A percentile compares a stretch with the other conserved stretches of the same genome.
Conservation (phyloP, 2,888 invertebrate species). For the Hirtodrosophila duncani region DNA sequence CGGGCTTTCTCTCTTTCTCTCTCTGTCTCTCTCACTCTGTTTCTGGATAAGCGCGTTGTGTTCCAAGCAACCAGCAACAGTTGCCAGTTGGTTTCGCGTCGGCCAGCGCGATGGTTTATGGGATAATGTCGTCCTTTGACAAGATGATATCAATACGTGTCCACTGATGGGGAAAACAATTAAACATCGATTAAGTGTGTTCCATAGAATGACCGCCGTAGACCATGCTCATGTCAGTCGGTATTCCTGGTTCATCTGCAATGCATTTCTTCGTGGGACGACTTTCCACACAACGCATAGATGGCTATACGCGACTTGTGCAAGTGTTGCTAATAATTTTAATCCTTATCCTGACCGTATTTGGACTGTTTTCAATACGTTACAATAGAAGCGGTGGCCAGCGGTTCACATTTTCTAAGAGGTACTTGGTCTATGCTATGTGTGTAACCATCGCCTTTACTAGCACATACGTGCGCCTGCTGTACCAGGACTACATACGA, state of each 20-base stretch:
- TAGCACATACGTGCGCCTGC: constrained; percentile 49
- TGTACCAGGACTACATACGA: constrained; percentile 52
- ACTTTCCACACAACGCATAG: constrained; percentile 26
- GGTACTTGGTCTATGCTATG: constrained; percentile 51
- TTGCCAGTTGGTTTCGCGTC: constrained; percentile 5
- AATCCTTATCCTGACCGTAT: constrained; percentile 39
- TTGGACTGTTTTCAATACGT: constrained; percentile 51
- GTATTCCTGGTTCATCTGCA: background rate
- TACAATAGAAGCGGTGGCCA: constrained; percentile 31
- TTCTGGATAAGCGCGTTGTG: no score
- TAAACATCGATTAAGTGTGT: constrained; percentile 5
- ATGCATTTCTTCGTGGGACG: constrained; percentile 36
- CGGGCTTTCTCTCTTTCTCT: background rate
- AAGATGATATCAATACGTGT: constrained; percentile 1
- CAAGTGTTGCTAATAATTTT: constrained; percentile 32
- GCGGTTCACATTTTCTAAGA: constrained; percentile 47
- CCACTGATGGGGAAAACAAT: constrained; percentile 23
- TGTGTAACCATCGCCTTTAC: constrained; percentile 44
- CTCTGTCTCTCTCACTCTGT: no score
- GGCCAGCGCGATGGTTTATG: constrained; percentile 4
- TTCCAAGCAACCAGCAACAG: background rate
- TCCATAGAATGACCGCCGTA: background rate
- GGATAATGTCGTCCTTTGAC: constrained; percentile 15
- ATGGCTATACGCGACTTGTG: constrained; percentile 26
- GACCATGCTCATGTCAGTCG: no score